Conservation (phyloP, 2,888 invertebrate genomes). For the Netelia fuscicornis region DNA sequence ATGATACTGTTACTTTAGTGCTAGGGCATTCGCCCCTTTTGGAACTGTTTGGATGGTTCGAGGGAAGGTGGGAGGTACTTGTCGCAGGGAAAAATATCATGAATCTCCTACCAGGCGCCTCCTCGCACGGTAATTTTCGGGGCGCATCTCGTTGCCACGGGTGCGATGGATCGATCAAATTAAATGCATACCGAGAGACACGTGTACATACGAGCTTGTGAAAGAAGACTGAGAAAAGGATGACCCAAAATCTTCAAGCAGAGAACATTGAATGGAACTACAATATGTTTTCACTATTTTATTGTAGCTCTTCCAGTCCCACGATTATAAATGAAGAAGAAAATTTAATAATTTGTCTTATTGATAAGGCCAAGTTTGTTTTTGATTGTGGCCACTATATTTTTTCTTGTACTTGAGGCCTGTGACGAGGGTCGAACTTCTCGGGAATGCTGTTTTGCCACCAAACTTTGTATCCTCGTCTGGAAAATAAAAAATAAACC, state of each 20-base stretch:
- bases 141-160: conserved; percentile 72
- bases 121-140: conserved; percentile 62
- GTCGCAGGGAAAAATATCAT: background rate
- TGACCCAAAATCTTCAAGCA: background rate
- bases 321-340: too few species aligned
- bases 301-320: too few species aligned
- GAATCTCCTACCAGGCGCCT: conserved; percentile 54
- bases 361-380: conserved; percentile 83
- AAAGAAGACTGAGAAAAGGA: background rate
- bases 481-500: conserved; percentile 73
- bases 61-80: background rate
- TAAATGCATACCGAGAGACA: conserved; percentile 45
- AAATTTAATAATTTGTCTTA: conserved; percentile 2
- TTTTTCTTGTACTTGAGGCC: conserved; percentile 93
- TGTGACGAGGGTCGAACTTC: conserved; percentile 93
- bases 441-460: conserved; percentile 94
- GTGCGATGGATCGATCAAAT: conserved; percentile 73
- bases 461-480: conserved; percentile 90
- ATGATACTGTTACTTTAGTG: conserved; percentile 35
- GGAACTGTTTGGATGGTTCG: conserved; percentile 39
- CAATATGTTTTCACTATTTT: too few species aligned
- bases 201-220: background rate
- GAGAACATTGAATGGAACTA: background rate
- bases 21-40: conserved; percentile 36
- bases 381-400: conserved; percentile 90